Evolutionary conservation across 2,888 invertebrate species (phyloP).

Genomic region (Heliconius ethilla): DNA sequence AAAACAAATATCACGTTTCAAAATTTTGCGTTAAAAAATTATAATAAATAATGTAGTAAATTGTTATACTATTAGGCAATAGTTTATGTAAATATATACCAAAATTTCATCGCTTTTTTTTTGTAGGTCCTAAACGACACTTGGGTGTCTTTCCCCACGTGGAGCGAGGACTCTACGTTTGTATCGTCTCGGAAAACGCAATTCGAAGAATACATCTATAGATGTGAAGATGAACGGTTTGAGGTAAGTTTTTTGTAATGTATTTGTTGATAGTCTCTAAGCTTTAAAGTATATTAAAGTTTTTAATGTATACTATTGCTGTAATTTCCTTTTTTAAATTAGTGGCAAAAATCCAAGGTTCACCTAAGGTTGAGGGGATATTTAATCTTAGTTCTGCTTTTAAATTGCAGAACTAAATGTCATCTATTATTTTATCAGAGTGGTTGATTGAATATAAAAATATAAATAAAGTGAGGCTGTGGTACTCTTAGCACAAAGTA

Average conservation of each 20-base stretch:
- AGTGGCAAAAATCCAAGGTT: too few species aligned
- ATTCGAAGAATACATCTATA: constrained; percentile 98
- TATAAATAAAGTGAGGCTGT: too few species aligned
- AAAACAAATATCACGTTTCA: neutral
- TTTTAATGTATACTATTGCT: too few species aligned
- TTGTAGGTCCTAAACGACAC: constrained; percentile 93
- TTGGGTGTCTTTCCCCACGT: constrained; percentile 99
- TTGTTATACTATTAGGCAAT: neutral
- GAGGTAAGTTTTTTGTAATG: constrained; percentile 78
- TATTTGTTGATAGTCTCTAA: neutral
- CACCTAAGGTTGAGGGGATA: too few species aligned
- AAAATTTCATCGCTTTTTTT: neutral
- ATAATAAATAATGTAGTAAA: neutral
- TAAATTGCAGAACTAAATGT: too few species aligned
- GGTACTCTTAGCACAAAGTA: too few species aligned
- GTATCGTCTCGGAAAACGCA: constrained; percentile 98
- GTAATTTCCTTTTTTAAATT: too few species aligned
- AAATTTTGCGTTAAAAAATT: too few species aligned
- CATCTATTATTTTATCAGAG: too few species aligned
- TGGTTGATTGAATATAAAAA: too few species aligned
- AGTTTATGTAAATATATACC: neutral
- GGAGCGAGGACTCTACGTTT: constrained; percentile 99
- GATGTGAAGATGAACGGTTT: constrained; percentile 98
- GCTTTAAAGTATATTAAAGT: neutral
- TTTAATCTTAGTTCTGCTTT: too few species aligned